Conservation (phyloP, 2,888 invertebrate species). For the Agelastica alni region DNA sequence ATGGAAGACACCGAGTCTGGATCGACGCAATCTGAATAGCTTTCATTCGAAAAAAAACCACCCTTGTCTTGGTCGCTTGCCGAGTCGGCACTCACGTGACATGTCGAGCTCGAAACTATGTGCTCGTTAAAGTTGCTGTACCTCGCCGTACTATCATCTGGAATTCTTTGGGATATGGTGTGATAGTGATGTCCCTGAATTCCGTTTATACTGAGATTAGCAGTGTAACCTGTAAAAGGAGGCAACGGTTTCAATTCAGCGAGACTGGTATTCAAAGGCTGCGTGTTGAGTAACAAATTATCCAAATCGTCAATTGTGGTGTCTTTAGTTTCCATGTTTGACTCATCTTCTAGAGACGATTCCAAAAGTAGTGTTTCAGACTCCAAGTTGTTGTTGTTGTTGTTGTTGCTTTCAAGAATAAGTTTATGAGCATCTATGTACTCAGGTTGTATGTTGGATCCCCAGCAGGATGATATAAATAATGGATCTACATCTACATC, state of each 20-base stretch:
- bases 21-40: constrained; percentile 57
- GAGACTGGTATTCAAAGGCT: constrained; percentile 65
- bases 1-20: constrained; percentile 64
- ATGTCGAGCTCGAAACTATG: constrained; percentile 75
- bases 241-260: constrained; percentile 86
- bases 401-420: constrained; percentile 63
- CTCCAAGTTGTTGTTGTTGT: constrained; percentile 58
- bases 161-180: constrained; percentile 77
- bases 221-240: constrained; percentile 85
- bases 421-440: constrained; percentile 61
- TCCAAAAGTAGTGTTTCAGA: constrained; percentile 61
- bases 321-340: constrained; percentile 55
- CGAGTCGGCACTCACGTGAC: constrained; percentile 59
- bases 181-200: constrained; percentile 88
- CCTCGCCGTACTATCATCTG: constrained; percentile 73
- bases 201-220: constrained; percentile 84
- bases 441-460: constrained; percentile 55
- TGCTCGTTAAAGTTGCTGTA: constrained; percentile 64
- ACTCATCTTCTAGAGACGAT: constrained; percentile 58
- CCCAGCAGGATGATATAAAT: constrained; percentile 74
- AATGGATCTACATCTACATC: constrained; percentile 72
- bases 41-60: constrained; percentile 59
- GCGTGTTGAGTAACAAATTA: constrained; percentile 45
- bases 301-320: constrained; percentile 69
- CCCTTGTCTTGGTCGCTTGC: constrained; percentile 56